Percentiles rank a stretch among this genome's conserved stretches.
Evolutionary conservation across 1,140 invertebrate species (phyloP).

Genomic region (Sipha flava): DNA sequence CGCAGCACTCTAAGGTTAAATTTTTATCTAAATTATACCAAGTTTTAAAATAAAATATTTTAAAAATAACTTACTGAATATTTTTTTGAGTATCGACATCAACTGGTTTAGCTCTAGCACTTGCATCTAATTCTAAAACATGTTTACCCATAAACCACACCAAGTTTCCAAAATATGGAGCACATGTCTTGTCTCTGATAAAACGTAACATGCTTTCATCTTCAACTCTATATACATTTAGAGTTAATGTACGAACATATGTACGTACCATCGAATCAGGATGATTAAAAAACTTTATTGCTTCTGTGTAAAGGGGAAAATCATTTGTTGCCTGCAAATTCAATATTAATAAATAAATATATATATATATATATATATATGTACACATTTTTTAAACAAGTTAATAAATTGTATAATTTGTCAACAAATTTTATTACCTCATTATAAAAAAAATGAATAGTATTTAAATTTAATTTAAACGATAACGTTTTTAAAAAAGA

Average conservation of each 20-base stretch:
- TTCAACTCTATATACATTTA: slow-evolving; percentile 94
- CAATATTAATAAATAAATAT: slow-evolving; percentile 27
- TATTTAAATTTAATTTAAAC: slow-evolving; percentile 95
- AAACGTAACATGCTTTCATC: slow-evolving; percentile 93
- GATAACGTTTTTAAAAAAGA: slow-evolving; percentile 97
- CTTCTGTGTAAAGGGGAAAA: slow-evolving; percentile 97
- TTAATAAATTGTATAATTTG: slow-evolving; percentile 41
- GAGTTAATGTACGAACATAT: slow-evolving; percentile 90
- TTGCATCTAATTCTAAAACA: slow-evolving; percentile 89
- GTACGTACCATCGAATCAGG: slow-evolving; percentile 98
- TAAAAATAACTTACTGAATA: background rate
- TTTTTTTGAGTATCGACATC: slow-evolving; percentile 79
- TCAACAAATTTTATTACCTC: no score
- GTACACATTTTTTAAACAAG: background rate
- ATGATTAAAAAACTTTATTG: slow-evolving; percentile 99
- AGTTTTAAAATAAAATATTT: background rate
- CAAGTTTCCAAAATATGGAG: slow-evolving; percentile 95
- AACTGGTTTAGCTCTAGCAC: slow-evolving; percentile 59
- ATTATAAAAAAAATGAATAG: slow-evolving; percentile 99
- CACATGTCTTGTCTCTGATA: slow-evolving; percentile 89
- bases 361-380: background rate
- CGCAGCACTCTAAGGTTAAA: no score
- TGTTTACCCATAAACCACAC: slow-evolving; percentile 99
- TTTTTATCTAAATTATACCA: no score
- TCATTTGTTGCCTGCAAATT: slow-evolving; percentile 89